phyloP scores from a whole-genome alignment of 2,888 invertebrate species.

The Orthonychiurus folsomi region DNA sequence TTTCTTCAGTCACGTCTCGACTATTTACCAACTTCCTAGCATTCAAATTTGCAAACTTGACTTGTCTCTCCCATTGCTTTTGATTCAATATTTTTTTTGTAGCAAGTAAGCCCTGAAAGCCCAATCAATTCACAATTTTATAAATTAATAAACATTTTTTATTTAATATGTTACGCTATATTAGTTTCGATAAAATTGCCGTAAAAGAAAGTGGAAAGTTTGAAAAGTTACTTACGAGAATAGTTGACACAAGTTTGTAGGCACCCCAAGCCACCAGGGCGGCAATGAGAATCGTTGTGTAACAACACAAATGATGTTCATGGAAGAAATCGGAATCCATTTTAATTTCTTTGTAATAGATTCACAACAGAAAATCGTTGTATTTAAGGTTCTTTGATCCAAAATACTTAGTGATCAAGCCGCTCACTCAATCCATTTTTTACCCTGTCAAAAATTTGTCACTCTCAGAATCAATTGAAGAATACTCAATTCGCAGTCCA shows the following conservation, averaged over 20 bases:
- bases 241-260: neutral
- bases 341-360: too few relatives aligned
- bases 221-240: neutral
- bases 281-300: neutral
- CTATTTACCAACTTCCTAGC: slow-evolving; percentile 12
- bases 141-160: neutral
- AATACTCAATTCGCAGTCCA: too few relatives aligned
- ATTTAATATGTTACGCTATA: too few relatives aligned
- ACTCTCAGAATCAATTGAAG: too few relatives aligned
- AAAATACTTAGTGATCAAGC: too few relatives aligned
- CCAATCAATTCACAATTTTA: neutral
- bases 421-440: too few relatives aligned
- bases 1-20: slow-evolving; percentile 19
- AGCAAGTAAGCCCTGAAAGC: neutral
- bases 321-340: too few relatives aligned
- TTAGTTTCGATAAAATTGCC: too few relatives aligned
- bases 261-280: neutral
- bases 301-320: neutral
- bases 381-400: too few relatives aligned
- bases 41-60: slow-evolving; percentile 24
- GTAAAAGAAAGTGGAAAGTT: too few relatives aligned
- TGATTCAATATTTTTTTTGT: neutral
- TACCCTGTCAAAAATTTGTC: too few relatives aligned
- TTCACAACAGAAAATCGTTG: too few relatives aligned
- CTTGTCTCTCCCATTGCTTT: slow-evolving; percentile 26